Conservation (phyloP, 2,797 vertebrate genomes). For the Trachops cirrhosus region DNA sequence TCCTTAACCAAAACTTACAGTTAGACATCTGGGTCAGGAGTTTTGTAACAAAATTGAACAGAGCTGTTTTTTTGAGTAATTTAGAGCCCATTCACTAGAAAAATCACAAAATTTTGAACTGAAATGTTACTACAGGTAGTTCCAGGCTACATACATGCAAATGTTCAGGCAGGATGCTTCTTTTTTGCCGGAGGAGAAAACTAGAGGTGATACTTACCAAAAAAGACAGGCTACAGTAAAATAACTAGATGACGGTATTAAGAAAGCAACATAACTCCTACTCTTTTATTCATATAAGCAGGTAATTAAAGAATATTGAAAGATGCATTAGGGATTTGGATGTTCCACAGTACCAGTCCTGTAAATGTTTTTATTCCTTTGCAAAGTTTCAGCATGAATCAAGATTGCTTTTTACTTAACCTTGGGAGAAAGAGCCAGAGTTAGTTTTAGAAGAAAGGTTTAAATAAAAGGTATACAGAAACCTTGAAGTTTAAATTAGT, state of each 20-base stretch:
- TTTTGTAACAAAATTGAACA: neutral
- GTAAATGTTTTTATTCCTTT: neutral
- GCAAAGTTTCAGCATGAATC: neutral
- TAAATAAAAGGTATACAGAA: slow-evolving; percentile 8
- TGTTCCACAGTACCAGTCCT: neutral
- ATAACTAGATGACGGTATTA: neutral
- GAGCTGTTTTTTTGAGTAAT: neutral
- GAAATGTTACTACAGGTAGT: neutral
- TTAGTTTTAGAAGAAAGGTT: slow-evolving; percentile 5
- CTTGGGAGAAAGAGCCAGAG: neutral
- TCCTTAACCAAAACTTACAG: slow-evolving; percentile 32
- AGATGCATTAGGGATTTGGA: neutral
- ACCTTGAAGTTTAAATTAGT: neutral
- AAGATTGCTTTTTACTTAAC: neutral
- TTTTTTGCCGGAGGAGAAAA: neutral
- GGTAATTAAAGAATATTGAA: slow-evolving; percentile 22
- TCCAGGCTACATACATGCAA: neutral
- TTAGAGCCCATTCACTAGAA: neutral
- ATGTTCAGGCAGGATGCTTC: neutral
- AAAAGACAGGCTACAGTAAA: neutral
- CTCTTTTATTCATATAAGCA: neutral
- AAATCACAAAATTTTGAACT: slow-evolving; percentile 31
- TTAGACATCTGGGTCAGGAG: slow-evolving; percentile 19
- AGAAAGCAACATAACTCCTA: neutral
- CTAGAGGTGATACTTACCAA: neutral